Evolutionary conservation across 2,888 invertebrate species (phyloP), one percentile per base, ranked within the genome.

Genomic region (Leptinotarsa juncta): DNA sequence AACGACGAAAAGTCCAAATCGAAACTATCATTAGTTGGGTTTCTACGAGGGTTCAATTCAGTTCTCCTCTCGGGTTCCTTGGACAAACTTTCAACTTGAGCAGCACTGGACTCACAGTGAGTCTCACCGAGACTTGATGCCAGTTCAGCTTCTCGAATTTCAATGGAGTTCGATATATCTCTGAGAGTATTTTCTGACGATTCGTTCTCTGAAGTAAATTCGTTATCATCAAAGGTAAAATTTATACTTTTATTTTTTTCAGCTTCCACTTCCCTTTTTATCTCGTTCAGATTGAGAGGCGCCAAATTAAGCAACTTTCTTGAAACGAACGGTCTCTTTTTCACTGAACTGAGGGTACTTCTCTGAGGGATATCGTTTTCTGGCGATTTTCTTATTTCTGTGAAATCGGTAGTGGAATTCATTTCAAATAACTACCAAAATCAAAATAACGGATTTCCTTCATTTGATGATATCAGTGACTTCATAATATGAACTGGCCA

Each of bases 1-100:
- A 80, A 55, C n/a, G 72, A 70, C 20, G 78, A 75, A 57, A 81
- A 81, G 71, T 79, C 75, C 49, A 81, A 70, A 66, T 80, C 81
- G 66, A 82, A 83, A 73, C 83, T 83, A 70, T 83, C 81, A 69
- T 80, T 70, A 20, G 74, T 73, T 66, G 76, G 71, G 14, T 26
- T 16, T 67, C 71, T 71, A 1, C 23, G 20, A 18, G 16, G 68
- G 70, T 71, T 70, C 65, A 53, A 71, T 78, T 76, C 75, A 75
- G 20, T 78, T 78, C 42, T 76, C 72, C n/a, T 77, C 65, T 57
- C 42, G 18, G n/a, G 18, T 26, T 60, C 55, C 16, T 66, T 20
- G 15, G 3, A 20, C 12, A 20, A 20, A 57, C 20, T 57, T 20
- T 57, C 20, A n/a, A 18, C 20, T 4, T 4, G 12, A 57, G 15